phyloP scores from a whole-genome alignment of 2,113 vertebrate species.

The Xenotilapia flavipinnis region DNA sequence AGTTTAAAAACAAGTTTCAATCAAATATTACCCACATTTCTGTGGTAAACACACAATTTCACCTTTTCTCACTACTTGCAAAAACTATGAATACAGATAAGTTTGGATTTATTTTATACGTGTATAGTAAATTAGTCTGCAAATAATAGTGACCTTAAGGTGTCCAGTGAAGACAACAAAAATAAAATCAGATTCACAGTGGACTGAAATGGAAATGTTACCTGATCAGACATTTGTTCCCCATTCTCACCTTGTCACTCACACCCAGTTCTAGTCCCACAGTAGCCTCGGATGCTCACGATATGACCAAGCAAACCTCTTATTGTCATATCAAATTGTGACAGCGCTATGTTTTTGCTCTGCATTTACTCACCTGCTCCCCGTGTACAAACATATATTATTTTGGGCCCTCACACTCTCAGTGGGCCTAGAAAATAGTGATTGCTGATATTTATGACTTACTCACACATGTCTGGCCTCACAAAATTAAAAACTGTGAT shows the following conservation, averaged over 20 bases:
- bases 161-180: neutral
- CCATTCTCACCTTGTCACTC: slow-evolving; percentile 61
- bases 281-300: slow-evolving; percentile 13
- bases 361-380: slow-evolving; percentile 52
- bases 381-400: slow-evolving; percentile 27
- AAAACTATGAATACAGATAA: neutral
- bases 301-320: slow-evolving; percentile 56
- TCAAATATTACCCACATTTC: neutral
- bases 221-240: slow-evolving; percentile 39
- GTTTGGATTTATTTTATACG: neutral
- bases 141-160: neutral
- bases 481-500: neutral
- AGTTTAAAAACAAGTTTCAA: neutral
- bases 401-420: slow-evolving; percentile 33
- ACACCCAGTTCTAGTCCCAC: neutral
- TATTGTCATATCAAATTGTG: slow-evolving; percentile 62
- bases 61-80: neutral
- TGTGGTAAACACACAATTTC: neutral
- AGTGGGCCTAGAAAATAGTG: neutral
- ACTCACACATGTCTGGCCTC: neutral
- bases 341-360: slow-evolving; percentile 47
- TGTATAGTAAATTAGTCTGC: neutral
- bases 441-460: neutral
- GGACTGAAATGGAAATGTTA: slow-evolving; percentile 28
- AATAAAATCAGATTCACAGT: neutral